Evolutionary conservation across 2,888 invertebrate species (phyloP).

Genomic region (Lasioglossum leucozonium): DNA sequence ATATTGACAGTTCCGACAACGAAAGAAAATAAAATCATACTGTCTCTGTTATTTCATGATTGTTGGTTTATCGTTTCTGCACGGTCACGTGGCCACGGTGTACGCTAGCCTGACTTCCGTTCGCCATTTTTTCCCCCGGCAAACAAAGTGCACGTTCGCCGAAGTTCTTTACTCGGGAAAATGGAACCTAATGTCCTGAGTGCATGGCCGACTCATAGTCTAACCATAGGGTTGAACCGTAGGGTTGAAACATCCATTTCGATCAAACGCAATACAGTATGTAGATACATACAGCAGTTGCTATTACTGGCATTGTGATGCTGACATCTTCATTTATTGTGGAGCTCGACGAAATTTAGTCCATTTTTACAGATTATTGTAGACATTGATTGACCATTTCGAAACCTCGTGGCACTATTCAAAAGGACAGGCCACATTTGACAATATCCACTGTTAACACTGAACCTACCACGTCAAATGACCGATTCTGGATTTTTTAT

Average conservation of each 20-base stretch:
- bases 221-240: background rate
- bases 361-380: background rate
- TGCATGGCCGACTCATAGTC: background rate
- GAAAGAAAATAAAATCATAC: background rate
- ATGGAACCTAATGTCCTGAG: background rate
- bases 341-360: background rate
- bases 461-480: no score
- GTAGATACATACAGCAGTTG: background rate
- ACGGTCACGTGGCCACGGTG: background rate
- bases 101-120: background rate
- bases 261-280: background rate
- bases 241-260: background rate
- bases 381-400: background rate
- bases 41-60: slow-evolving; percentile 1
- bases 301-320: background rate
- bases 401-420: background rate
- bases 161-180: background rate
- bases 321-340: background rate
- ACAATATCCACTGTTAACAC: no score
- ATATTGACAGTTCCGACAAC: background rate
- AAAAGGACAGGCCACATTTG: no score
- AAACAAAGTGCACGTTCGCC: background rate
- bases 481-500: no score
- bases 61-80: background rate
- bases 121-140: background rate